These are phyloP conservation scores for Petrocephalus schoutedeni DNA, from an alignment of 2,797 vertebrate genomes.

Conservation along the genomic window DNA sequence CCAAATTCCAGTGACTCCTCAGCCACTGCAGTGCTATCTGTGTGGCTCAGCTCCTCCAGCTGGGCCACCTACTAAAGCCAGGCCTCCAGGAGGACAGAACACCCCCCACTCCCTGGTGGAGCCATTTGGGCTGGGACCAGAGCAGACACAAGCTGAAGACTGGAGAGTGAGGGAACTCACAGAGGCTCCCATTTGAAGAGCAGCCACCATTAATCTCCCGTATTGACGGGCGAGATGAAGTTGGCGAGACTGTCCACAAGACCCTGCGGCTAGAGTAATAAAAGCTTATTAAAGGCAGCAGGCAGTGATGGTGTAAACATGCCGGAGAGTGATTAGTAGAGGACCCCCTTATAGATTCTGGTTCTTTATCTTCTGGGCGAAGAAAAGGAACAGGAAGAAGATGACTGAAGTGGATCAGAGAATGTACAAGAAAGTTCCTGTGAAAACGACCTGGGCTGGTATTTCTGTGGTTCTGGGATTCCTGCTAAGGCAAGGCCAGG, in stretches of 20 bases:
- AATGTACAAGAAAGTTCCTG: not conserved
- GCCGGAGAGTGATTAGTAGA: not conserved
- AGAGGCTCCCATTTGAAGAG: not conserved
- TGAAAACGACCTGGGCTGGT: not conserved
- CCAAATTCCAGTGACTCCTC: not conserved
- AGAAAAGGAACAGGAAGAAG: not conserved
- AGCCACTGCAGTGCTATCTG: not conserved
- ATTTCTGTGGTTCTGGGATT: not conserved
- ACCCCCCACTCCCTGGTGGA: not conserved
- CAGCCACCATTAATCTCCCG: not conserved
- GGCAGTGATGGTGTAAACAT: not conserved
- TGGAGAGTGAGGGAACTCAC: not conserved
- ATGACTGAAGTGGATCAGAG: not conserved
- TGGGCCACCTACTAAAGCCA: not conserved
- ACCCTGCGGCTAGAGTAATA: not conserved
- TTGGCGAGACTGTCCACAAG: not conserved
- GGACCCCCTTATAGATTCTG: not conserved
- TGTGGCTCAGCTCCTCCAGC: not conserved
- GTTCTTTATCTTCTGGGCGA: not conserved
- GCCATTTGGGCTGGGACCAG: not conserved
- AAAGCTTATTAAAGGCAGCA: constrained; percentile 10
- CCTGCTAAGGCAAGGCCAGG: not conserved
- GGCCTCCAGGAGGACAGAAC: not conserved
- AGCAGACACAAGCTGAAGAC: not conserved
- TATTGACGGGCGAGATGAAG: not conserved